Percentiles rank a stretch among this genome's conserved stretches.
Evolutionary conservation across 1,140 invertebrate species (phyloP).

Genomic region (Mamestra configurata): DNA sequence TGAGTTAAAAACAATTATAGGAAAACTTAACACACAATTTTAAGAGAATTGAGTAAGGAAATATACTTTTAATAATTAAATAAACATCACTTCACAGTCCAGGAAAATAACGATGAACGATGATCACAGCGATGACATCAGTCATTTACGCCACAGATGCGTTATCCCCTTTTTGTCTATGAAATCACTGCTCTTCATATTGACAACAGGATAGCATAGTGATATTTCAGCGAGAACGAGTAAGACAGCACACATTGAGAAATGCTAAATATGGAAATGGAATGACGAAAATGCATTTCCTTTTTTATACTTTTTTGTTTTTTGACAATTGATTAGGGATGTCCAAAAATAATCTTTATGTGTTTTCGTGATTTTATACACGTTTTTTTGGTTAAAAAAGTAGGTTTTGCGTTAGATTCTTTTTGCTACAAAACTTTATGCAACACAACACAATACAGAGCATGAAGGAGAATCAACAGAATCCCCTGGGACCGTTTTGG

Average conservation of each 20-base stretch:
- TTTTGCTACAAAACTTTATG: too few relatives aligned
- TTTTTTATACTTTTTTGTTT: slow-evolving; percentile 7
- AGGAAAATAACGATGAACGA: slow-evolving; percentile 52
- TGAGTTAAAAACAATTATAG: background rate
- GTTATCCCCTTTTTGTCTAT: slow-evolving; percentile 39
- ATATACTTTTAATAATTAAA: slow-evolving; percentile 47
- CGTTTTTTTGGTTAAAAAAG: too few relatives aligned
- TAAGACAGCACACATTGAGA: background rate
- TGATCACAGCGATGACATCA: slow-evolving; percentile 69
- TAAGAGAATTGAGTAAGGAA: slow-evolving; percentile 4
- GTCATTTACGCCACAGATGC: slow-evolving; percentile 55
- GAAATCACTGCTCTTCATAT: slow-evolving; percentile 5
- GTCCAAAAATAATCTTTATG: background rate
- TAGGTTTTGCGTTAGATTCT: too few relatives aligned
- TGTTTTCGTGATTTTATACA: background rate
- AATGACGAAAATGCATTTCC: slow-evolving; percentile 18
- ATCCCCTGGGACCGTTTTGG: too few relatives aligned
- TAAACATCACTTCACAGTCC: slow-evolving; percentile 55
- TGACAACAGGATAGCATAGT: slow-evolving; percentile 21
- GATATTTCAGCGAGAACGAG: background rate
- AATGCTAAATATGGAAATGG: slow-evolving; percentile 29
- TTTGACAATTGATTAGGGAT: slow-evolving; percentile 29
- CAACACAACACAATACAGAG: too few relatives aligned
- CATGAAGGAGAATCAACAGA: too few relatives aligned
- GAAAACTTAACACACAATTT: slow-evolving; percentile 17